A percentile compares a stretch with the other conserved stretches of the same genome.
Evolutionary conservation across 2,797 vertebrate genomes (phyloP).

Genomic region (Squalus acanthias): DNA sequence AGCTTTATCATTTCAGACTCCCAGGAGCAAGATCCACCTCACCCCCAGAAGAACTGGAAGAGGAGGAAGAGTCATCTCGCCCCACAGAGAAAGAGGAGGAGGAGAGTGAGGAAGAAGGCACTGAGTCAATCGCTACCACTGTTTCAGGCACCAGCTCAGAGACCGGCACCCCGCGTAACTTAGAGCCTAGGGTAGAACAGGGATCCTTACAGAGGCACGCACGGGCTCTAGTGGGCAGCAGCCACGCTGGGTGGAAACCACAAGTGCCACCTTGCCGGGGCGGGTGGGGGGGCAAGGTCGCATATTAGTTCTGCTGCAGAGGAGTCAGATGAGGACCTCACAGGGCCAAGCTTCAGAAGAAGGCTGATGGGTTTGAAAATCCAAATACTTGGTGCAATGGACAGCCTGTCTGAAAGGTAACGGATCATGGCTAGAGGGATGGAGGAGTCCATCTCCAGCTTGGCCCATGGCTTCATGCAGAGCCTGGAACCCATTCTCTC

Average conservation of each 20-base stretch:
- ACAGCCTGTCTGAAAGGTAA: too few relatives aligned
- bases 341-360: too few relatives aligned
- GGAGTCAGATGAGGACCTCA: too few relatives aligned
- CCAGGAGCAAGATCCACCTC: not conserved
- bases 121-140: not conserved
- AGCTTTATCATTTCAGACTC: too few relatives aligned
- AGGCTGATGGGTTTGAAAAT: too few relatives aligned
- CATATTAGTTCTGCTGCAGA: too few relatives aligned
- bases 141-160: not conserved
- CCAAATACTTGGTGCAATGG: too few relatives aligned
- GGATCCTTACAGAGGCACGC: not conserved
- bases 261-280: not conserved
- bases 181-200: not conserved
- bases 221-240: not conserved
- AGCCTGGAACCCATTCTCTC: too few relatives aligned
- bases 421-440: too few relatives aligned
- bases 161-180: not conserved
- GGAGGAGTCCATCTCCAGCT: too few relatives aligned
- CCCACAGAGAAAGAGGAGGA: not conserved
- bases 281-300: too few relatives aligned
- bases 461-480: too few relatives aligned
- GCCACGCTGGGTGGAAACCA: not conserved
- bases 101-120: not conserved
- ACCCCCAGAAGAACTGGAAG: not conserved
- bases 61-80: not conserved